Conservation (phyloP, 2,113 vertebrate species). For the Oenanthe melanoleuca region DNA sequence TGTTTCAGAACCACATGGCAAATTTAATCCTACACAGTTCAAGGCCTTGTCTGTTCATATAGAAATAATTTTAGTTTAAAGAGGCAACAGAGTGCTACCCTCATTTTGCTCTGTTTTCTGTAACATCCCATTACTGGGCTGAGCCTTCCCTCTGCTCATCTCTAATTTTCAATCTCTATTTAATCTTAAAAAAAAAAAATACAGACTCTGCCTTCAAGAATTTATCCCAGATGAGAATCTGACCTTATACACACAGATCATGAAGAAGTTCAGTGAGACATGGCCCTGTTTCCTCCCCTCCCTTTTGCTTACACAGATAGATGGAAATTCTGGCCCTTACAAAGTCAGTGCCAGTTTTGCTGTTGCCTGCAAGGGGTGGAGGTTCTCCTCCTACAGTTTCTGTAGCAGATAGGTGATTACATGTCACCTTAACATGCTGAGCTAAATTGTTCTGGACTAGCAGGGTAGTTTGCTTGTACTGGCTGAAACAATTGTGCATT, state of each 20-base stretch:
- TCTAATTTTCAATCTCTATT: conserved; percentile 2
- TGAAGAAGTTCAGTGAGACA: background rate
- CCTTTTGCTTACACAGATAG: background rate
- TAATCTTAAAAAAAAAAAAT: background rate
- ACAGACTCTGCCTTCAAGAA: conserved; percentile 14
- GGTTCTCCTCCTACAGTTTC: background rate
- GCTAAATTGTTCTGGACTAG: background rate
- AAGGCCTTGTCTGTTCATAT: background rate
- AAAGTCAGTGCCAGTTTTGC: conserved; percentile 4
- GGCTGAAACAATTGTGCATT: background rate
- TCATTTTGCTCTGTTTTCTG: background rate
- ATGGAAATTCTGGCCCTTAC: conserved; percentile 7
- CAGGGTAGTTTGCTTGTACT: background rate
- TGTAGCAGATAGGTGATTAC: background rate
- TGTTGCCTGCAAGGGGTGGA: background rate
- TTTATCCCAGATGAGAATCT: conserved; percentile 48
- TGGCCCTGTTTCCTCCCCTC: background rate
- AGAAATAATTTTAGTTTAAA: background rate
- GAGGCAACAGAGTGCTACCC: background rate
- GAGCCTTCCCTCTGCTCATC: conserved; percentile 12
- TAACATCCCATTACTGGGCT: background rate
- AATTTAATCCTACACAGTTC: background rate
- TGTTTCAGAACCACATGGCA: background rate
- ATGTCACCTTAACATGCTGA: background rate
- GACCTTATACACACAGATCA: conserved; percentile 17